Percentiles rank a stretch among this genome's conserved stretches.
These are phyloP conservation scores for Tuta absoluta DNA, from an alignment of 2,888 invertebrate species.

Conservation along the genomic window DNA sequence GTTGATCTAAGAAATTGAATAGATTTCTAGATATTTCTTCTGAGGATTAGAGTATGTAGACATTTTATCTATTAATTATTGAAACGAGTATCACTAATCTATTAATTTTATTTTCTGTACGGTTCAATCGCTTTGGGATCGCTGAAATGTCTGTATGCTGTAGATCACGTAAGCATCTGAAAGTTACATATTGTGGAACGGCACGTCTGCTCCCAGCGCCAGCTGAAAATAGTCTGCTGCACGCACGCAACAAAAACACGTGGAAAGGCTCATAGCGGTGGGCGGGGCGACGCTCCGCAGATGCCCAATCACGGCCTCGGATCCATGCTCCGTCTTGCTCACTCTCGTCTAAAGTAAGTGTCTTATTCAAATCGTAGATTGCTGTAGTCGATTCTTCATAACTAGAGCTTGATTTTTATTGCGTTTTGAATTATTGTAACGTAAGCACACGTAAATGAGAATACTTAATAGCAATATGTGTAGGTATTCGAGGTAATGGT, in stretches of 20 bases:
- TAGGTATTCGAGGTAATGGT: neutral
- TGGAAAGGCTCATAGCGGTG: slow-evolving; percentile 47
- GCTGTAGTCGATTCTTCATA: slow-evolving; percentile 70
- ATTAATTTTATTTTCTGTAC: too few species aligned
- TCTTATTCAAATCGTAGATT: slow-evolving; percentile 61
- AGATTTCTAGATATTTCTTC: too few species aligned
- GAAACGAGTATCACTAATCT: too few species aligned
- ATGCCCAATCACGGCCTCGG: slow-evolving; percentile 45
- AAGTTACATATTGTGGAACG: slow-evolving; percentile 46
- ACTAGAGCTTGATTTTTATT: slow-evolving; percentile 67
- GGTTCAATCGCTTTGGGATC: too few species aligned
- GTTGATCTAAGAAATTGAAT: too few species aligned
- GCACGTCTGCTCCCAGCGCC: slow-evolving; percentile 49
- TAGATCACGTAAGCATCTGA: slow-evolving; percentile 32
- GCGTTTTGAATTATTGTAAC: slow-evolving; percentile 55
- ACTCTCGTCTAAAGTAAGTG: neutral
- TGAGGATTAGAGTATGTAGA: too few species aligned
- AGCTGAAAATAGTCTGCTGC: slow-evolving; percentile 55
- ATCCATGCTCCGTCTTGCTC: slow-evolving; percentile 41
- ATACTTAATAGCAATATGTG: slow-evolving; percentile 36
- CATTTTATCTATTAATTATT: too few species aligned
- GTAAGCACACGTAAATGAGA: slow-evolving; percentile 38
- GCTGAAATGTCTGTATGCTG: neutral
- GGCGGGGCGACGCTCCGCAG: slow-evolving; percentile 48
- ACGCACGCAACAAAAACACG: slow-evolving; percentile 65